Evolutionary conservation across 2,888 invertebrate genomes (phyloP), one percentile per base, ranked within the genome.

Genomic region (Bruchidius siliquastri): DNA sequence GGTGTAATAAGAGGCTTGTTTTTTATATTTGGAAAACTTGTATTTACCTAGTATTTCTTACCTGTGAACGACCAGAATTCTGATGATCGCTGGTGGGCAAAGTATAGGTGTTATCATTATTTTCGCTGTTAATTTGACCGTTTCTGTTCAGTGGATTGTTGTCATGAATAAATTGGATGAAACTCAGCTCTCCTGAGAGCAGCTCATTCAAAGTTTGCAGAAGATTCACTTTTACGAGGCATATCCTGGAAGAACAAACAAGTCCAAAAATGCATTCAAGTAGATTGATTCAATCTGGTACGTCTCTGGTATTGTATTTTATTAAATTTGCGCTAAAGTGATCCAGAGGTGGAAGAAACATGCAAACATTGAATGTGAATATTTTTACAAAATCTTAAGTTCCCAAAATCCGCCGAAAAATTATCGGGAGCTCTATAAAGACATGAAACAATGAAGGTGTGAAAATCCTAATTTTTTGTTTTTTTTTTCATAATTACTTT

Each of bases 121-220:
- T 13, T 13, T 49, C 49, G 18, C 18, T 18, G 49, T 13, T 49
- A 1, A 49, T 49, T 49, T 49, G 49, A 49, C 49, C 13, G 49
- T 1, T 49, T 8, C 49, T 77, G 68, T 78, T 79, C 71, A 83
- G 83, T 0, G 83, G 81, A 30, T 83, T 81, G 68, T 83, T 83
- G 72, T 84, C 84, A 74, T 84, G 83, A 71, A 84, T 82, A 71
- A 85, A 80, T 76, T 84, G 82, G 71, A 85, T 84, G 74, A 85
- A 83, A 0, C 84, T 84, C 71, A 85, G 79, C 78, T 85, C 85
- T 8, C 84, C 83, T 68, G 82, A 79, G 32, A 85, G 74, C 66
- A 86, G 75, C 70, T 85, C 84, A 66, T 82, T 82, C 20, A 85
- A 76, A 18, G 83, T 83, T 78, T 84, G 83, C 22, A 85, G 77